Evolutionary conservation across 2,888 invertebrate species (phyloP).

Genomic region (Darwinula stevensoni): DNA sequence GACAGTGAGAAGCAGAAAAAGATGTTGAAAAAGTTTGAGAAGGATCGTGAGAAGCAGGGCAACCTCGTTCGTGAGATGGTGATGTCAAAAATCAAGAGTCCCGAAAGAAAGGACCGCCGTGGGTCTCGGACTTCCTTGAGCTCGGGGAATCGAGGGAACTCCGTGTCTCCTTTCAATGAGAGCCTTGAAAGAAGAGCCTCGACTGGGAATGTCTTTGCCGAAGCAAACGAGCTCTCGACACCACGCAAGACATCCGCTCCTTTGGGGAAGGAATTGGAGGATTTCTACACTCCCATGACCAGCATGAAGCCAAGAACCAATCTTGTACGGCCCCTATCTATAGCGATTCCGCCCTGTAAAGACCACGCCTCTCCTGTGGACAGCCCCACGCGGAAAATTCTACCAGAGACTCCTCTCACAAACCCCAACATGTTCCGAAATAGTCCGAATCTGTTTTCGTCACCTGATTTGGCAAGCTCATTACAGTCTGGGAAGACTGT

Average conservation of each 20-base stretch:
- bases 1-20: neutral
- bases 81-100: slow-evolving; percentile 30
- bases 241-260: neutral
- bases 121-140: slow-evolving; percentile 8
- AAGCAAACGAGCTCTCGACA: too few relatives aligned
- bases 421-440: slow-evolving; percentile 17
- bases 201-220: slow-evolving; percentile 3
- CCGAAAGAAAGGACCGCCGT: slow-evolving; percentile 28
- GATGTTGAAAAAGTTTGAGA: slow-evolving; percentile 20
- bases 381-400: neutral
- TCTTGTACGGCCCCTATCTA: slow-evolving; percentile 9
- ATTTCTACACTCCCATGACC: slow-evolving; percentile 13
- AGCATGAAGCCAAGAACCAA: slow-evolving; percentile 12
- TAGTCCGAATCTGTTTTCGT: too few relatives aligned
- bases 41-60: slow-evolving; percentile 51
- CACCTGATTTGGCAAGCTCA: too few relatives aligned
- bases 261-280: slow-evolving; percentile 8
- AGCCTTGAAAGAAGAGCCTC: slow-evolving; percentile 3
- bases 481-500: too few relatives aligned
- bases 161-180: too few relatives aligned
- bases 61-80: slow-evolving; percentile 52
- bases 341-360: slow-evolving; percentile 5
- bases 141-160: too few relatives aligned
- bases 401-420: slow-evolving; percentile 12
- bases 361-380: slow-evolving; percentile 5